Percentiles rank a stretch among this genome's conserved stretches.
These are phyloP conservation scores for Siderastrea siderea DNA, from an alignment of 92 coral and sea anemone genomes.

Conservation along the genomic window DNA sequence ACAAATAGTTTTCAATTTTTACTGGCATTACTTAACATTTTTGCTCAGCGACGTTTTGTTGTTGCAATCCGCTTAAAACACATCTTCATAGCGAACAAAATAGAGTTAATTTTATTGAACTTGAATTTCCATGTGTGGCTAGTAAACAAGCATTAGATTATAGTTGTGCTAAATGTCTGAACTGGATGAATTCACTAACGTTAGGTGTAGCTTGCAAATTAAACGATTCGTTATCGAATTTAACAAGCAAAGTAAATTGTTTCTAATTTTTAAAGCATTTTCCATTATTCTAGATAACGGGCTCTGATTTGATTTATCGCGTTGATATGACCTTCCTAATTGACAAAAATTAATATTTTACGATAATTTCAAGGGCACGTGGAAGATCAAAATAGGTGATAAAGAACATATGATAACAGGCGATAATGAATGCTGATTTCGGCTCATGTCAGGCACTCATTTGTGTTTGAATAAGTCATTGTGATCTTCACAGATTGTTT, in stretches of 20 bases:
- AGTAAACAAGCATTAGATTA: no score
- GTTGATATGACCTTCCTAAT: slow-evolving; percentile 50
- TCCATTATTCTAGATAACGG: slow-evolving; percentile 17
- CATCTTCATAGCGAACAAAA: not conserved
- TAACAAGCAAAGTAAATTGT: not conserved
- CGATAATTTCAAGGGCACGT: slow-evolving; percentile 53
- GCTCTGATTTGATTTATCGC: slow-evolving; percentile 38
- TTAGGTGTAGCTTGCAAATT: not conserved
- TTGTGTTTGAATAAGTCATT: slow-evolving; percentile 26
- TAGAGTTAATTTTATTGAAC: not conserved
- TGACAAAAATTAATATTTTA: slow-evolving; percentile 47
- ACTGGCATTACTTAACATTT: not conserved
- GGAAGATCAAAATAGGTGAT: slow-evolving; percentile 32
- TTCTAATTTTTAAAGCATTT: slow-evolving; percentile 14
- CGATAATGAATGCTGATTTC: slow-evolving; percentile 13
- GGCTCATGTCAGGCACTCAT: slow-evolving; percentile 29
- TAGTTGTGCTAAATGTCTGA: no score
- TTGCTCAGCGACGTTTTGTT: not conserved
- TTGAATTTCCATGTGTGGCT: no score
- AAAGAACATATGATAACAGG: slow-evolving; percentile 11
- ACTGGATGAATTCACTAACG: no score
- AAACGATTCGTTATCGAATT: slow-evolving; percentile 5
- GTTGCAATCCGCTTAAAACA: no score
- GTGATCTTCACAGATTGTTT: slow-evolving; percentile 3
- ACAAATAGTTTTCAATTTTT: not conserved